Base-by-base conservation (phyloP, 2,113 vertebrate species). In the Andinoacara biseriatus region DNA sequence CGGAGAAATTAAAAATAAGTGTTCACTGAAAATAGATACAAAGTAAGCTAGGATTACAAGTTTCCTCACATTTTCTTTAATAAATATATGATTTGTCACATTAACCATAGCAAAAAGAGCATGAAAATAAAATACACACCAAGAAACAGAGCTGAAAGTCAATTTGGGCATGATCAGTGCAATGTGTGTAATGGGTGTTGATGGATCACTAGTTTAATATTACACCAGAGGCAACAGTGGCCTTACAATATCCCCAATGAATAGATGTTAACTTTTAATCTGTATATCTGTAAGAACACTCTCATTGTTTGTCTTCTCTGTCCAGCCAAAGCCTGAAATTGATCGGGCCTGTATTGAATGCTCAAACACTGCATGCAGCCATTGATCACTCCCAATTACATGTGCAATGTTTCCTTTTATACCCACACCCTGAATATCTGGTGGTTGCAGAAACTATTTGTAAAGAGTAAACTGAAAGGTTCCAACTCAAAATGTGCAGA, bases 181-280 rank as follows among this genome's bases (percentile, higher is more conserved):
- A 94, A 94, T 94, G 92, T 94, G 93, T 96, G 92, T 97, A 97
- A 98, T 83, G 90, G 95, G 94, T 96, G 94, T 95, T 96, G 94
- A 98, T 97, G 96, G 96, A 97, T 97, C 95, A 94, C 95, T 93
- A 95, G 94, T 96, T 97, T 97, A 97, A 97, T 97, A 97, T 97
- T 96, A 96, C 95, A 96, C 95, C 93, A 94, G 92, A 95, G 96
- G 96, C 94, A 92, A 94, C 13, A 35, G 38, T 95, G 94, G 95
- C 95, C 96, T 97, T 95, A 96, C 95, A 95, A 96, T 96, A 94
- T 93, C 89, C 88, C 92, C 94, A 96, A 96, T 95, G 95, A 97
- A 97, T 97, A 99, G 97, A 98, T 97, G 96, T 97, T 97, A 97
- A 97, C 96, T 96, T 96, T 95, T 97, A 97, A 97, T 98, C 96